Base-by-base conservation (phyloP, 2,888 invertebrate species). In the Pomacea canaliculata region DNA sequence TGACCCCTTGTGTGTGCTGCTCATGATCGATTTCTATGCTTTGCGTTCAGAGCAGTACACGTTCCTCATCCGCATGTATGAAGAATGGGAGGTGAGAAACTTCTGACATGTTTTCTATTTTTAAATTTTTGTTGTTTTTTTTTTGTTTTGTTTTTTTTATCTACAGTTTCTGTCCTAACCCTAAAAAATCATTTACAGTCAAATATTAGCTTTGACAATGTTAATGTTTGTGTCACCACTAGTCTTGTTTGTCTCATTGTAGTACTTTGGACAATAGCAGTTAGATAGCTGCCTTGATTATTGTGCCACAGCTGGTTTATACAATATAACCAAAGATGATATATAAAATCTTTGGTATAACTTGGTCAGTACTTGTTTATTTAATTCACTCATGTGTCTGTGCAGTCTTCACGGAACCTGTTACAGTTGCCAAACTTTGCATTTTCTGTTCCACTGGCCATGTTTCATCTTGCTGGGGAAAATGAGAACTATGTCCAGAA, bases 371-470 rank as follows among this genome's bases (percentile, higher is more conserved):
- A 2, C 16, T 56, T 56, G 10, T 56, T 16, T 56, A 7, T 56
- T 56, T 56, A 13, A 10, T 56, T 63, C 19, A 63, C 10, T 63
- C 19, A 19, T 76, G 68, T 71, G 13, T 77, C 80, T 68, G 82
- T 83, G 51, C 83, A 91, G 91, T 85, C 87, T 18, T 90, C 92
- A 71, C 93, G 94, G 83, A 95, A 95, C 91, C 91, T 96, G 68
- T 93, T 94, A 65, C 95, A 95, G 89, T 91, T 97, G 78, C 97
- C 97, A n/a, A 97, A 96, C 89, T 95, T 96, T 92, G 94, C 95
- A 0, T 96, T 94, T 90, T 96, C 96, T 2, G 92, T 95, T 78
- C 95, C 96, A 0, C 91, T 96, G 82, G 95, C 90, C 8, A 84
- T 87, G 82, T 91, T 85, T 80, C 86, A 86, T 51, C 79, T 81